phyloP scores from a whole-genome alignment of 2,797 vertebrate genomes.

The Carcharodon carcharias region DNA sequence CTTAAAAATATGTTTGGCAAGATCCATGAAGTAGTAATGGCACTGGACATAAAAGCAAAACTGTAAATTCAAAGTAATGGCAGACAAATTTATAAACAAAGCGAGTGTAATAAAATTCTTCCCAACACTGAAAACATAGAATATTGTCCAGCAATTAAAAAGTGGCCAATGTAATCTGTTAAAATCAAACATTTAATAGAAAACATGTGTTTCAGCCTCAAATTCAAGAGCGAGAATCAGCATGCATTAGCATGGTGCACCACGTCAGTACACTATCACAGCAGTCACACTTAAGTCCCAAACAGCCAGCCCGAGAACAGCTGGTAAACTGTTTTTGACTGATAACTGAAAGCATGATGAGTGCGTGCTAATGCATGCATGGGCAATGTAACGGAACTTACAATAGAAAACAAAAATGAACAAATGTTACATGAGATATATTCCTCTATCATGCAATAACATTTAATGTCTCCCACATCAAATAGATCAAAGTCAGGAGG shows the following conservation, averaged over 20 bases:
- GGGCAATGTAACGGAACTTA: not conserved
- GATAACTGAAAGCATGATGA: not conserved
- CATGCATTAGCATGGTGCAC: not conserved
- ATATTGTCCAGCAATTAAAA: not conserved
- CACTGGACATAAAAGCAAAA: not conserved
- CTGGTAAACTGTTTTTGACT: not conserved
- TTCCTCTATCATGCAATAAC: not conserved
- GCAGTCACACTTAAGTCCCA: not conserved
- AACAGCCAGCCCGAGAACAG: not conserved
- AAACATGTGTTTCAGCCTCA: not conserved
- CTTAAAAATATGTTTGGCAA: not conserved
- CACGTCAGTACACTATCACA: not conserved
- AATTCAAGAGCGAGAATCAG: not conserved
- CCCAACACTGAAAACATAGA: not conserved
- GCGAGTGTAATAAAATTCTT: not conserved
- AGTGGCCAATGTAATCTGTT: not conserved
- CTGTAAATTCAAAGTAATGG: not conserved
- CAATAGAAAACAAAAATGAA: not conserved
- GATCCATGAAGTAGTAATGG: not conserved
- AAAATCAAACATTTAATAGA: not conserved
- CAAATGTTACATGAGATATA: not conserved
- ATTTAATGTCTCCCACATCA: not conserved
- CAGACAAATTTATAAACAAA: not conserved
- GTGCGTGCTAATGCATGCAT: not conserved
- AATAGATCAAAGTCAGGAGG: not conserved